Conservation (phyloP, 37 sponge, comb jelly and placozoan species). For the Hormiphora californensis region DNA sequence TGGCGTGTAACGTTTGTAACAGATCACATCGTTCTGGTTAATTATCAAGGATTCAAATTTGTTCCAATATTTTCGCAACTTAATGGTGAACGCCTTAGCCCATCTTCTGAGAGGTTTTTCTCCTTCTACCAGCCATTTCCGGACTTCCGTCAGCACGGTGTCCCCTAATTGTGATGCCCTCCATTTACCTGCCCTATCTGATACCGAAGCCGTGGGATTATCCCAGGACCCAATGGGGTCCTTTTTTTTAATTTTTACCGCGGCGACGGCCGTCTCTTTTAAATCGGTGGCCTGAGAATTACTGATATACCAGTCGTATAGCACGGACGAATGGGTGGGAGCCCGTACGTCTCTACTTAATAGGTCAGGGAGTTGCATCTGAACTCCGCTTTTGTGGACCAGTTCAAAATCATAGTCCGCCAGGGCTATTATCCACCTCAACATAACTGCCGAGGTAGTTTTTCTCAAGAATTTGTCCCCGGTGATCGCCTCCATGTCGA, state of each 20-base stretch:
- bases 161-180: background rate
- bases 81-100: background rate
- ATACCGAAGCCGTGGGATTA: background rate
- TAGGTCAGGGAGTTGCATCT: background rate
- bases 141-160: background rate
- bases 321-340: background rate
- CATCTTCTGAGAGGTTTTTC: background rate
- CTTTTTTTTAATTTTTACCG: background rate
- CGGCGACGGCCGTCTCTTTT: too few species aligned
- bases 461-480: background rate
- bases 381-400: background rate
- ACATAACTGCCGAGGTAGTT: background rate
- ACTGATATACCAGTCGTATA: background rate
- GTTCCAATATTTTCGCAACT: background rate
- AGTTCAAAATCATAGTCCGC: background rate
- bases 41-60: background rate
- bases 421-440: background rate
- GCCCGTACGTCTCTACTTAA: background rate
- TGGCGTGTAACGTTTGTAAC: background rate
- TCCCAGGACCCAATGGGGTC: background rate
- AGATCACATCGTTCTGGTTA: background rate
- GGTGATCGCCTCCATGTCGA: background rate
- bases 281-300: too few species aligned
- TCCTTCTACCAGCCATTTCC: background rate
- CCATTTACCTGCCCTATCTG: background rate